A percentile compares a stretch with the other conserved stretches of the same genome.
Evolutionary conservation across 2,113 vertebrate species (phyloP).

Genomic region (Trichomycterus rosablanca): DNA sequence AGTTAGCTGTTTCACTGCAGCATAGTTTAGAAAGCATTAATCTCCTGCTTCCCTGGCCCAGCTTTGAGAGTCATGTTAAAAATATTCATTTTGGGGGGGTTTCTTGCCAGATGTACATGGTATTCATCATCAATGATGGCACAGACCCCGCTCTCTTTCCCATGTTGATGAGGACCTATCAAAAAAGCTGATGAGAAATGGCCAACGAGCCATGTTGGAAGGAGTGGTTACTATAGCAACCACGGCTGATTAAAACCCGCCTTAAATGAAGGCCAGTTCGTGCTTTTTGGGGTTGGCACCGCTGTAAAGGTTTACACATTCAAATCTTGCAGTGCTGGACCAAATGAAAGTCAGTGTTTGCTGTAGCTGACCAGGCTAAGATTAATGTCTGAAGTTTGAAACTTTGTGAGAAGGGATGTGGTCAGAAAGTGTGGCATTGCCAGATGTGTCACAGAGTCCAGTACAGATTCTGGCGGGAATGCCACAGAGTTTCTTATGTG

Average conservation of each 20-base stretch:
- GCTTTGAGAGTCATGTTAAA: too few relatives aligned
- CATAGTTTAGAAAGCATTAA: too few relatives aligned
- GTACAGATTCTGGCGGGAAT: too few relatives aligned
- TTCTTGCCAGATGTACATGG: not conserved
- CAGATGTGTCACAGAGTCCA: too few relatives aligned
- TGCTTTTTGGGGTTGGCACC: not conserved
- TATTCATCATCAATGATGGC: not conserved
- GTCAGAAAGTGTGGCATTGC: too few relatives aligned
- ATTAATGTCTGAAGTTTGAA: too few relatives aligned
- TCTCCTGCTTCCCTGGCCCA: too few relatives aligned
- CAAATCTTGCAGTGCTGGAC: not conserved
- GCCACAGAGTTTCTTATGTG: too few relatives aligned
- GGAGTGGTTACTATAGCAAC: slow-evolving; percentile 11
- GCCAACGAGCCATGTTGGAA: not conserved
- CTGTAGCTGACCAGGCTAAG: not conserved
- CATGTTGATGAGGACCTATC: slow-evolving; percentile 2
- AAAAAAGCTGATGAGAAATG: slow-evolving; percentile 14
- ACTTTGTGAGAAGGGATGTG: too few relatives aligned
- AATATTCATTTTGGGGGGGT: not conserved
- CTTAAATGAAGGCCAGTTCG: not conserved
- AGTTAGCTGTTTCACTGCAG: too few relatives aligned
- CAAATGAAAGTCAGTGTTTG: not conserved
- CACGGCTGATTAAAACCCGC: slow-evolving; percentile 3
- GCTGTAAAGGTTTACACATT: too few relatives aligned
- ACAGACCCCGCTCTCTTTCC: not conserved